These are phyloP conservation scores for Drosophila carrolli DNA, from an alignment of 1,140 invertebrate genomes.

Conservation along the genomic window DNA sequence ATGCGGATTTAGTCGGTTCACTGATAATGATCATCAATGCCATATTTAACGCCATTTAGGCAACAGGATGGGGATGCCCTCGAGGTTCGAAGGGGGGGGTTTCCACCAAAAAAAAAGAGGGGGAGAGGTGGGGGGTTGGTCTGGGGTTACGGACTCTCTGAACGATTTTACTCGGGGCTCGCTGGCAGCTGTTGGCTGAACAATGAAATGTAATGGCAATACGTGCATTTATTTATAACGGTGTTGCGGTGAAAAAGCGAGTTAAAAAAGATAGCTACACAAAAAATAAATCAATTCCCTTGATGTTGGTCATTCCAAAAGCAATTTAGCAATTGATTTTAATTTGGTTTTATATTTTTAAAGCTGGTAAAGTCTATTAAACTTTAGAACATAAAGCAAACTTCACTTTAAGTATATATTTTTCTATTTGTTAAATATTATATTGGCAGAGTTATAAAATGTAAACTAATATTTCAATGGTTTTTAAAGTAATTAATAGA, in stretches of 20 bases:
- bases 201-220: slow-evolving; percentile 77
- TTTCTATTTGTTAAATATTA: too few species aligned
- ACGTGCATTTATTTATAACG: slow-evolving; percentile 78
- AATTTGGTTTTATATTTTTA: not conserved
- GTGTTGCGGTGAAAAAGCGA: slow-evolving; percentile 17
- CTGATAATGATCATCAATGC: slow-evolving; percentile 77
- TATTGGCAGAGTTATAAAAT: too few species aligned
- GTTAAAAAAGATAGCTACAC: not conserved
- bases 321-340: too few species aligned
- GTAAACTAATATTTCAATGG: too few species aligned
- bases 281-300: slow-evolving; percentile 1
- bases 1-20: slow-evolving; percentile 35
- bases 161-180: not conserved
- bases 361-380: too few species aligned
- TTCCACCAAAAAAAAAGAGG: not conserved
- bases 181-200: slow-evolving; percentile 37
- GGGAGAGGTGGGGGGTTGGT: not conserved
- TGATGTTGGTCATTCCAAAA: too few species aligned
- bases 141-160: not conserved
- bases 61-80: slow-evolving; percentile 46
- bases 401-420: too few species aligned
- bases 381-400: too few species aligned
- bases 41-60: slow-evolving; percentile 79
- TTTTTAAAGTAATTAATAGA: too few species aligned
- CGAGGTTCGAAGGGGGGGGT: not conserved